phyloP scores from a whole-genome alignment of 1,140 invertebrate genomes.

The Aricia agestis region DNA sequence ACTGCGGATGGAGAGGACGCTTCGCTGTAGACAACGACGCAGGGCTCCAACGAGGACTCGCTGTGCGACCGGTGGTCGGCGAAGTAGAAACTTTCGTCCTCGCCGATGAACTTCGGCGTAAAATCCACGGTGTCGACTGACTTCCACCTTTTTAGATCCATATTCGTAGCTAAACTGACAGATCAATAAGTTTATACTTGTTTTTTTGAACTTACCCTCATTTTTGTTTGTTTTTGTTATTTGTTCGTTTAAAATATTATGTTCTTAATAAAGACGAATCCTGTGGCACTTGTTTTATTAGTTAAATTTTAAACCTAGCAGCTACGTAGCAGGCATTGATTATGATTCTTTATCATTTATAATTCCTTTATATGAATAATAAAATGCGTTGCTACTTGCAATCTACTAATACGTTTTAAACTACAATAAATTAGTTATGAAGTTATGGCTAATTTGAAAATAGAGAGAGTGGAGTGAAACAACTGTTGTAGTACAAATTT shows the following conservation, averaged over 20 bases:
- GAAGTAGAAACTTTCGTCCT: slow-evolving; percentile 1
- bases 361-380: no score
- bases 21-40: slow-evolving; percentile 20
- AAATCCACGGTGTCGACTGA: neutral
- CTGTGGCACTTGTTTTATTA: no score
- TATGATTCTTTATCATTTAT: no score
- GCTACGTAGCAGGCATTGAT: no score
- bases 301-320: no score
- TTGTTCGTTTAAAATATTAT: neutral
- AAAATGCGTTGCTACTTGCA: no score
- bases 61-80: slow-evolving; percentile 18
- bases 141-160: neutral
- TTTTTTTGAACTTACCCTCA: neutral
- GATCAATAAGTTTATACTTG: neutral
- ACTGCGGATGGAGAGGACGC: neutral
- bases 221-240: neutral
- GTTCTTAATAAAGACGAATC: no score
- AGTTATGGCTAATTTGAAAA: neutral
- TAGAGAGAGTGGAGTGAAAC: neutral
- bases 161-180: neutral
- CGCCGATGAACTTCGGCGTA: neutral
- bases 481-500: neutral
- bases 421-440: neutral
- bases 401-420: no score
- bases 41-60: slow-evolving; percentile 16